A percentile compares a stretch with the other conserved stretches of the same genome.
Conservation (phyloP, 2,888 invertebrate genomes). For the Nephrotoma flavescens region DNA sequence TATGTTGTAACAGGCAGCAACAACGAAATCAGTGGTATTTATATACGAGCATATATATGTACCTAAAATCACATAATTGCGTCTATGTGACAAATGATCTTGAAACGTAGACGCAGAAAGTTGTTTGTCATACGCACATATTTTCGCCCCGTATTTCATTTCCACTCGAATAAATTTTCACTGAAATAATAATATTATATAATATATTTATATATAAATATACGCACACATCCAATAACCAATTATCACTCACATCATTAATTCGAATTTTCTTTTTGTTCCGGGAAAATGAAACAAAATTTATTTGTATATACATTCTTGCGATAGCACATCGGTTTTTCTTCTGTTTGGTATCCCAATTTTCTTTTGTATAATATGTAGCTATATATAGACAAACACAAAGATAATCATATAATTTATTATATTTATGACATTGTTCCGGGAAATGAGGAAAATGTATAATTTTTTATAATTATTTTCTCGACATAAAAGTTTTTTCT, state of each 20-base stretch:
- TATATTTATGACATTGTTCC: neutral
- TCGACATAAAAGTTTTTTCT: neutral
- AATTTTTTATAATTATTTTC: neutral
- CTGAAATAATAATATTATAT: neutral
- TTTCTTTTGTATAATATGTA: neutral
- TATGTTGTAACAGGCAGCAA: no score
- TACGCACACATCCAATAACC: neutral
- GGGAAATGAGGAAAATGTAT: neutral
- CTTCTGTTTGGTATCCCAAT: neutral
- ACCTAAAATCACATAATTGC: neutral
- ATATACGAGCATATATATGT: no score
- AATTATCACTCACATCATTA: neutral
- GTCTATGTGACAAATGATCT: neutral
- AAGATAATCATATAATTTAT: neutral
- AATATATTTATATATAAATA: neutral
- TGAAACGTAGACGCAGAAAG: neutral
- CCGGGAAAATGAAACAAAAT: neutral
- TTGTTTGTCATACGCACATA: neutral
- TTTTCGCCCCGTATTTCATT: neutral
- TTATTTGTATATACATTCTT: neutral
- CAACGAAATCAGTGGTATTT: no score
- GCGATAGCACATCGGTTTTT: neutral
- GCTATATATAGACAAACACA: neutral
- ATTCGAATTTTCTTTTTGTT: neutral
- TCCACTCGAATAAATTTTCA: neutral